Evolutionary conservation across 1,140 invertebrate species (phyloP).

Genomic region (Homalodisca vitripennis): DNA sequence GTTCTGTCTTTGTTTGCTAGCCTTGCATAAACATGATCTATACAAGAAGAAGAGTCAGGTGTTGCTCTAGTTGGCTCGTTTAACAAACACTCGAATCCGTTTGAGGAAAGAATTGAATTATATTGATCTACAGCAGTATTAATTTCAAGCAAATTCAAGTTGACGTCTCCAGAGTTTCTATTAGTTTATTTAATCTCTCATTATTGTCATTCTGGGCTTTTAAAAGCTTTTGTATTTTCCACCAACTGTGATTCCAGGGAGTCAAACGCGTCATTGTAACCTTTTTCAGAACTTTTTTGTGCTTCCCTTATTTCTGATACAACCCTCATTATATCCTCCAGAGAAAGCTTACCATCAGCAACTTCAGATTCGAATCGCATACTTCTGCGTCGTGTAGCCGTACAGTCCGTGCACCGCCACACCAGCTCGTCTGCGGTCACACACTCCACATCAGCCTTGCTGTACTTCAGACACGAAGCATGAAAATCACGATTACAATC

Average conservation of each 20-base stretch:
- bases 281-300: not conserved
- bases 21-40: not conserved
- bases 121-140: not conserved
- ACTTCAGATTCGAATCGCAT: not conserved
- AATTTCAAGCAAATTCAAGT: not conserved
- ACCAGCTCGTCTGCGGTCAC: not conserved
- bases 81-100: not conserved
- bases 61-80: not conserved
- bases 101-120: not conserved
- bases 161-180: not conserved
- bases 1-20: not conserved
- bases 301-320: not conserved
- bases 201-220: not conserved
- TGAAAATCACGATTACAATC: constrained; percentile 6
- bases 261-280: not conserved
- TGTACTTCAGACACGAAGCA: not conserved
- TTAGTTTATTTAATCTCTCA: not conserved
- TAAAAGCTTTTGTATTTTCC: not conserved
- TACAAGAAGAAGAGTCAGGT: not conserved
- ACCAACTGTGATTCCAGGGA: not conserved
- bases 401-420: not conserved
- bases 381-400: not conserved
- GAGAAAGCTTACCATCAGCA: not conserved
- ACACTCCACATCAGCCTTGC: not conserved
- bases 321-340: not conserved